phyloP scores from a whole-genome alignment of 2,797 vertebrate genomes.

The Gastrophryne carolinensis region DNA sequence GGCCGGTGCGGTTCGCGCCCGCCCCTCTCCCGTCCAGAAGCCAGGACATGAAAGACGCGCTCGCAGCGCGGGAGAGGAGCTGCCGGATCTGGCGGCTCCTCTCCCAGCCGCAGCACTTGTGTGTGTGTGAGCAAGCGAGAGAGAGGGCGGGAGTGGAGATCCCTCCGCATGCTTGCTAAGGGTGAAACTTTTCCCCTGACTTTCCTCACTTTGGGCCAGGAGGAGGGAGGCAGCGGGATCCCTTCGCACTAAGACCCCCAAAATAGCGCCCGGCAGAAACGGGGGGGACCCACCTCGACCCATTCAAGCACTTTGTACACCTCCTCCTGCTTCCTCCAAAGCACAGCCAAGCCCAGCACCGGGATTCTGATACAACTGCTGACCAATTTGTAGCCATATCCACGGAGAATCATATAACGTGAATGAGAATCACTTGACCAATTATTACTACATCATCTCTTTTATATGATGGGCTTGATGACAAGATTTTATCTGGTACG shows the following conservation, averaged over 20 bases:
- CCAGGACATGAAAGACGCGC: too few species aligned
- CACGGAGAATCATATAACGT: too few species aligned
- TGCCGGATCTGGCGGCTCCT: constrained; percentile 56
- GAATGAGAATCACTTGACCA: too few species aligned
- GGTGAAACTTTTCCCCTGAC: constrained; percentile 90
- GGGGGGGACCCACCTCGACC: background rate
- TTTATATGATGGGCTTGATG: too few species aligned
- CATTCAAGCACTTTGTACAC: background rate
- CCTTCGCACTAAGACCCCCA: background rate
- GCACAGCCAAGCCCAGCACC: constrained; percentile 12
- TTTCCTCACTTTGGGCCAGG: constrained; percentile 72
- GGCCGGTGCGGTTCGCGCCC: too few species aligned
- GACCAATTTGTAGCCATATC: too few species aligned
- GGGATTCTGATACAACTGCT: constrained; percentile 33
- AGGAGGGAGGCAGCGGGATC: constrained; percentile 48
- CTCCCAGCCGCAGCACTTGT: constrained; percentile 64
- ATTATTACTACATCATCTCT: too few species aligned
- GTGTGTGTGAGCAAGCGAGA: constrained; percentile 62
- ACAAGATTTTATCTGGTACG: too few species aligned
- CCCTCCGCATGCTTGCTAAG: constrained; percentile 92
- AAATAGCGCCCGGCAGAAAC: constrained; percentile 13
- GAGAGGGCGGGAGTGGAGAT: too few species aligned
- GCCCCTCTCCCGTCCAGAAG: too few species aligned
- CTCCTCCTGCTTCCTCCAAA: constrained; percentile 31
- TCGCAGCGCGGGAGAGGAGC: too few species aligned